Evolutionary conservation across 2,113 vertebrate species (phyloP), one percentile per base, ranked within the genome.

Genomic region (Cochlearius cochlearius): DNA sequence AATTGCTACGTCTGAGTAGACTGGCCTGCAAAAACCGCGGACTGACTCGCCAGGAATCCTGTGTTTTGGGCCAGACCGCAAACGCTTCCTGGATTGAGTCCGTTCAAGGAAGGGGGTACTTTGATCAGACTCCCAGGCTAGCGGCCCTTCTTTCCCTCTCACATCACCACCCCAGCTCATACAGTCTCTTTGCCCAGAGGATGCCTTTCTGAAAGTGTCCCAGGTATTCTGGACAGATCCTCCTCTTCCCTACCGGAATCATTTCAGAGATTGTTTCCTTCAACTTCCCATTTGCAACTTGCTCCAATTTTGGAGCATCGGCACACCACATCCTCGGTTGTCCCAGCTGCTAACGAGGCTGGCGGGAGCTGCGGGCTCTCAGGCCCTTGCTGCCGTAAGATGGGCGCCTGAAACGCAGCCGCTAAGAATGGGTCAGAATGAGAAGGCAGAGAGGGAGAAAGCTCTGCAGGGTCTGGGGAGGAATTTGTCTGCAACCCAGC

Each of bases 381-480:
- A 22, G 76, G 72, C 47, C 63, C 75, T 36, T 13, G 20, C 69
- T 64, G 5, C 92, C 66, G 89, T 41, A 29, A 58, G 66, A 80
- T 0, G 9, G 64, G 66, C 53, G 29, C 58, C 74, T 53, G 12
- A 69, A 69, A 0, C 1, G 6, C 2, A 5, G 36, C 9, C 4
- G 2, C n/a, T n/a, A 43, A 39, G 75, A 76, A 29, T 5, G n/a
- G 79, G 47, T 52, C 36, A 38, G 68, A 19, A 25, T 0, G 80
- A 87, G 73, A n/a, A 55, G 45, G 69, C 56, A 79, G 50, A 38
- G 72, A 43, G 53, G 55, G 58, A 27, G 49, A n/a, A 60, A 68
- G n/a, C 67, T 10, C 34, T 3, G 38, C 47, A 49, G 39, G 80
- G 52, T 66, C 25, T 7, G 6, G 71, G 47, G n/a, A 76, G 58